phyloP scores from a whole-genome alignment of 2,888 invertebrate genomes.

The Lasiommata megera region DNA sequence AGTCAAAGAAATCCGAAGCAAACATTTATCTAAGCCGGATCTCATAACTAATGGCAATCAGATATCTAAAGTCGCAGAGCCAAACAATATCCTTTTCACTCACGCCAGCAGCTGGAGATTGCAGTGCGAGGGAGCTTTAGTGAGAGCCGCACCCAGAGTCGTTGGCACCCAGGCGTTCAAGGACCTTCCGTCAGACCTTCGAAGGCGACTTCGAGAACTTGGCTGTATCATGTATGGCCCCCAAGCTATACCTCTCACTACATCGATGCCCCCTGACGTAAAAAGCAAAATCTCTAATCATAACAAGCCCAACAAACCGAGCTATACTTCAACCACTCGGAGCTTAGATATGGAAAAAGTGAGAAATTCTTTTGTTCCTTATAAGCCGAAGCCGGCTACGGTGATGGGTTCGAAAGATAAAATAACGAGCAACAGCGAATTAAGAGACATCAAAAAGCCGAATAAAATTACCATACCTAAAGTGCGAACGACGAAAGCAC shows the following conservation, averaged over 20 bases:
- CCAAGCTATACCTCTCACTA: slow-evolving; percentile 37
- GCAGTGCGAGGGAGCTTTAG: slow-evolving; percentile 59
- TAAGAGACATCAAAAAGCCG: slow-evolving; percentile 41
- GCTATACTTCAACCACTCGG: slow-evolving; percentile 36
- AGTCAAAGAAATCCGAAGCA: slow-evolving; percentile 42
- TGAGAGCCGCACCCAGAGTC: slow-evolving; percentile 56
- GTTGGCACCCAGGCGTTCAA: slow-evolving; percentile 56
- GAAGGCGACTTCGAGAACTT: slow-evolving; percentile 58
- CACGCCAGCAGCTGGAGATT: slow-evolving; percentile 52
- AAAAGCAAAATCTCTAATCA: slow-evolving; percentile 38
- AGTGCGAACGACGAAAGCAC: slow-evolving; percentile 67
- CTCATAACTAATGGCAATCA: slow-evolving; percentile 31
- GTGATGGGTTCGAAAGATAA: slow-evolving; percentile 38
- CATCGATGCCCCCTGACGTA: slow-evolving; percentile 38
- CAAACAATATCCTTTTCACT: slow-evolving; percentile 41
- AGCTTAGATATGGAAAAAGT: slow-evolving; percentile 60
- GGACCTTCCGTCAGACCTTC: slow-evolving; percentile 55
- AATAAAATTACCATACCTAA: slow-evolving; percentile 42
- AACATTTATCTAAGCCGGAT: slow-evolving; percentile 48
- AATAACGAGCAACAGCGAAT: slow-evolving; percentile 39
- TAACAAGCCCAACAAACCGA: slow-evolving; percentile 33
- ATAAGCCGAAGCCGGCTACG: slow-evolving; percentile 48
- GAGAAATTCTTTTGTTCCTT: slow-evolving; percentile 61
- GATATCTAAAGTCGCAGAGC: slow-evolving; percentile 33
- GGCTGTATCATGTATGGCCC: slow-evolving; percentile 59